Base-by-base conservation (phyloP, 2,888 invertebrate species). In the Drosophila picticornis region DNA sequence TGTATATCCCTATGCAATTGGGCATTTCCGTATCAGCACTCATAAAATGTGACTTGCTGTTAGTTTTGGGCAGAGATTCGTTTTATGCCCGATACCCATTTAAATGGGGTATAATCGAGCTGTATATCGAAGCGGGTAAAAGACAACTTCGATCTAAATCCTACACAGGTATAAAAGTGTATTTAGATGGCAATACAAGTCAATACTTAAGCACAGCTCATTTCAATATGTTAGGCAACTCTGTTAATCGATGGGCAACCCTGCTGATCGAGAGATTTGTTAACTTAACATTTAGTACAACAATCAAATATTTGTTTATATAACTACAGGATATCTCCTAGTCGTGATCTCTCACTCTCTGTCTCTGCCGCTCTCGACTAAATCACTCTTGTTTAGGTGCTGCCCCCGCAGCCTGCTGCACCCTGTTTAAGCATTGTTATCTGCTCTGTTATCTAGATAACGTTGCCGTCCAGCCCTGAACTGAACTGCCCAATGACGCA, bases 401-500 rank as follows among this genome's bases (percentile, higher is more conserved):
- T 46, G 36, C 52, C 29, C 16, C 51, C 22, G 31, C 52, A 2
- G 10, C 10, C 16, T 11, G 43, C 29, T 11, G 38, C 31, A 27
- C 34, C 11, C 29, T 57, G 22, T 40, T 56, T 58, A 68, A 72
- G 66, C 76, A 67, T 22, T 65, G 83, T 87, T 85, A 85, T 85
- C 85, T 84, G 38, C 62, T 64, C 58, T 65, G 64, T 80, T 87
- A 85, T 84, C 87, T 78, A 71, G 83, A 82, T 84, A 81, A 68
- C 53, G 27, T 55, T 55, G 36, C 38, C 67, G 77, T 80, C 75
- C 77, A 80, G 80, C 77, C 77, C 73, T 79, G 82, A 80, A 81
- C 83, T 85, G 84, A 80, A 81, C 83, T 85, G 84, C 77, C 84
- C 84, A 81, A 69, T 85, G 85, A 85, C 84, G 84, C 84, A 85